Conservation (phyloP, 2,888 invertebrate species). For the Spodoptera exigua region DNA sequence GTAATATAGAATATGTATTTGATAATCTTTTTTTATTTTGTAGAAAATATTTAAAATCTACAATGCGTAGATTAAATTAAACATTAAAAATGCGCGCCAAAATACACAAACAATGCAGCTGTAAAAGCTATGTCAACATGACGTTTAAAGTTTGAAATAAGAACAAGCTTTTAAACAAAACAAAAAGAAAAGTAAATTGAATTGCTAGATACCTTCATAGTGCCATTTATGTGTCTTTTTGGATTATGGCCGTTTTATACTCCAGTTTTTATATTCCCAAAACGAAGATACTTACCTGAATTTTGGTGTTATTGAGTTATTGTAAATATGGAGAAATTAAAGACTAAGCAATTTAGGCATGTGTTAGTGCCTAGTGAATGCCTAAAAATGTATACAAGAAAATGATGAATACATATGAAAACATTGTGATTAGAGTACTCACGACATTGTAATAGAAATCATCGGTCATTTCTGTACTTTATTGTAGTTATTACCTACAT, state of each 20-base stretch:
- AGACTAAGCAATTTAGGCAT: conserved; percentile 84
- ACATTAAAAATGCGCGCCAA: conserved; percentile 37
- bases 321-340: conserved; percentile 87
- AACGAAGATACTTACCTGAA: conserved; percentile 52
- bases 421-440: conserved; percentile 85
- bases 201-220: conserved; percentile 52
- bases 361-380: conserved; percentile 83
- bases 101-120: conserved; percentile 26
- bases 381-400: conserved; percentile 86
- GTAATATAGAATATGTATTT: conserved; percentile 51
- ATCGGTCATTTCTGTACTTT: conserved; percentile 87
- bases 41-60: conserved; percentile 35
- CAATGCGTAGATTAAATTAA: conserved; percentile 18
- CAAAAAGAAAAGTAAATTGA: conserved; percentile 46
- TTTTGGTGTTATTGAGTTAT: conserved; percentile 67
- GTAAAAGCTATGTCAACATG: conserved; percentile 28
- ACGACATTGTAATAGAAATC: conserved; percentile 84
- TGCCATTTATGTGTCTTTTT: conserved; percentile 60
- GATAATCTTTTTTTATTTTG: conserved; percentile 47
- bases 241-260: conserved; percentile 58
- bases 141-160: conserved; percentile 42
- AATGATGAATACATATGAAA: conserved; percentile 85
- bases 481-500: conserved; percentile 89
- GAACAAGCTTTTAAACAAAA: conserved; percentile 48
- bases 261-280: conserved; percentile 58